These are phyloP conservation scores for Ispidina lecontei DNA, from an alignment of 2,797 vertebrate species.

Conservation along the genomic window DNA sequence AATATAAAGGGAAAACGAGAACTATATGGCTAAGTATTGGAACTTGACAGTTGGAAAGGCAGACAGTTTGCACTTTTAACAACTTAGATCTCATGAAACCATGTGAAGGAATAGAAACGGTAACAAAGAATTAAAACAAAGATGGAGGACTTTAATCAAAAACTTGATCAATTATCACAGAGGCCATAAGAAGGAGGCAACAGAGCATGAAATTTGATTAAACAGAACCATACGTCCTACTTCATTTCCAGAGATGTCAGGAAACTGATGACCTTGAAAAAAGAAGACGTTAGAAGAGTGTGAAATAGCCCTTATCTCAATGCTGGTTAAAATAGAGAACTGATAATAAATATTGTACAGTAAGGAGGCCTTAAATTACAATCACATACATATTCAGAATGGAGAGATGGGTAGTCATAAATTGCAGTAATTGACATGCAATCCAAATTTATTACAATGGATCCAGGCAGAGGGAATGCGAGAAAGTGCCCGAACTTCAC, in stretches of 20 bases:
- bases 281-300: constrained; percentile 62
- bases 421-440: constrained; percentile 75
- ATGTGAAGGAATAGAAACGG: constrained; percentile 78
- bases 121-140: constrained; percentile 83
- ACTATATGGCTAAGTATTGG: constrained; percentile 2
- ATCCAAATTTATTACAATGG: constrained; percentile 76
- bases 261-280: constrained; percentile 81
- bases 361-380: constrained; percentile 74
- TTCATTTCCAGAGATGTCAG: constrained; percentile 72
- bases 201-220: constrained; percentile 84
- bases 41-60: constrained; percentile 25
- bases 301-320: constrained; percentile 59
- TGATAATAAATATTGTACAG: constrained; percentile 69
- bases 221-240: constrained; percentile 75
- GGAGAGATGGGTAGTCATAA: constrained; percentile 66
- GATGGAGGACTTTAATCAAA: constrained; percentile 83
- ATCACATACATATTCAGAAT: constrained; percentile 71
- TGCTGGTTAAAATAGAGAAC: constrained; percentile 49
- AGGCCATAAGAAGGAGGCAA: constrained; percentile 77
- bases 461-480: constrained; percentile 45
- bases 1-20: background rate
- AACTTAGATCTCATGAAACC: constrained; percentile 68
- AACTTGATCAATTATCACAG: constrained; percentile 84
- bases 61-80: constrained; percentile 29
- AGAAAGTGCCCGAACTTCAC: constrained; percentile 60